Base-by-base conservation (phyloP, 2,113 vertebrate species). In the Crotalus helleri region DNA sequence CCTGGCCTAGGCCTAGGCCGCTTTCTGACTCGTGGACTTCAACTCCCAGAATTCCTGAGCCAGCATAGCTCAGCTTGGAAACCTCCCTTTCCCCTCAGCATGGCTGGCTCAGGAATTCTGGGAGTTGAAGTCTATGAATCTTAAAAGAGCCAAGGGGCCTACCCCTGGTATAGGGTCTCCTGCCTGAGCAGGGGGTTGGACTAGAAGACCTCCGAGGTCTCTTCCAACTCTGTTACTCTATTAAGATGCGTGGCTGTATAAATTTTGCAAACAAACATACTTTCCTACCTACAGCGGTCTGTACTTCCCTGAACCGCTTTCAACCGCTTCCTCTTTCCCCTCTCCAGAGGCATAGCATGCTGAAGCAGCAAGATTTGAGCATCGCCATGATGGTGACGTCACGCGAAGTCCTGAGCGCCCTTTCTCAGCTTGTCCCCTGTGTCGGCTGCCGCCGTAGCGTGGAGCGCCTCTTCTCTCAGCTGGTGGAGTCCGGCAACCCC, bases 381-480 rank as follows among this genome's bases (percentile, higher is more conserved):
- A 97, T 98, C 91, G 98, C 99, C 94, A 97, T 99, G 98, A 99
- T 98, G 98, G 99, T 99, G 96, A 98, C 98, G 23, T 99, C 98
- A 0, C 98, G 98, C 57, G 99, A 99, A 96, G 98, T 99, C 90
- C 97, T 99, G 97, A 97, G 97, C 81, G 98, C 98, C 0, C 98
- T 99, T 89, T 98, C 99, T 95, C 99, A 99, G 98, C 97, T 99
- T 91, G 99, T 99, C 93, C 98, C 99, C 0, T 99, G 99, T 2
- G 99, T 99, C 87, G 99, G 99, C 96, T 99, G 99, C 96, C 98
- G 99, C 87, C 98, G 98, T 51, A 99, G 99, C 10, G 99, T 99
- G 96, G 99, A 99, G 89, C 98, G 98, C 58, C 98, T 99, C 51
- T 99, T 99, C 96, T 99, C 99, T 2, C 99, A 99, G 97, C 98